Percentiles rank a stretch among this genome's conserved stretches.
Evolutionary conservation across 2,888 invertebrate genomes (phyloP).

Genomic region (Patella depressa): DNA sequence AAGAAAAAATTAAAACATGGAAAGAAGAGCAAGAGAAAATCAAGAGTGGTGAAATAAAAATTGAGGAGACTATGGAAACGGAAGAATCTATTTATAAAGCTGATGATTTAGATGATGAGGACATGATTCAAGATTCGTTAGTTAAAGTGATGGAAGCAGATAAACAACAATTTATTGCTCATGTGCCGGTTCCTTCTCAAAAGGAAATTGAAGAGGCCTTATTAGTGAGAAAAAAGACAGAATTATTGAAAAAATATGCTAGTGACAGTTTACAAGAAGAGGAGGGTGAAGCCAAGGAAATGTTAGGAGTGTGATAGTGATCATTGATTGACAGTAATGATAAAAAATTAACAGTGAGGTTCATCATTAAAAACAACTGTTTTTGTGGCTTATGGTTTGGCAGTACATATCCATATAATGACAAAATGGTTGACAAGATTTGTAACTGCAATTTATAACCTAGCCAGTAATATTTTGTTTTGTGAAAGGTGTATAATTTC

Average conservation of each 20-base stretch:
- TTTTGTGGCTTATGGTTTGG: too few species aligned
- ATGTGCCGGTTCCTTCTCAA: conserved; percentile 94
- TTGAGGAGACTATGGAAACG: conserved; percentile 58
- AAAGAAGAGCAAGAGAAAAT: conserved; percentile 74
- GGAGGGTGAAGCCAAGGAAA: conserved; percentile 69
- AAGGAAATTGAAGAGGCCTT: conserved; percentile 94
- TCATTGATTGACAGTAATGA: too few species aligned
- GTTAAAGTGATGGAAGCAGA: conserved; percentile 39
- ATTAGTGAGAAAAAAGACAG: conserved; percentile 90
- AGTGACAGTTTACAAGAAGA: conserved; percentile 69
- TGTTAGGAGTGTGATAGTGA: conserved; percentile 66
- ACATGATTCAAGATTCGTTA: conserved; percentile 34
- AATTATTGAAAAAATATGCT: conserved; percentile 87
- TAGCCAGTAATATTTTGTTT: too few species aligned
- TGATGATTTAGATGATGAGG: conserved; percentile 53
- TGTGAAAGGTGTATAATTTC: too few species aligned
- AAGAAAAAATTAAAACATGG: conserved; percentile 81
- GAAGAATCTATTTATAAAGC: conserved; percentile 81
- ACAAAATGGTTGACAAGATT: too few species aligned
- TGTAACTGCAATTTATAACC: too few species aligned
- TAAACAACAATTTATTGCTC: conserved; percentile 79
- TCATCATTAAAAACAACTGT: too few species aligned
- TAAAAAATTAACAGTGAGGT: too few species aligned
- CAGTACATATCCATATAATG: too few species aligned
- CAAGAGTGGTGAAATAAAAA: conserved; percentile 59